Conservation (phyloP, 1,140 invertebrate species). For the Lutraria rhynchaena region DNA sequence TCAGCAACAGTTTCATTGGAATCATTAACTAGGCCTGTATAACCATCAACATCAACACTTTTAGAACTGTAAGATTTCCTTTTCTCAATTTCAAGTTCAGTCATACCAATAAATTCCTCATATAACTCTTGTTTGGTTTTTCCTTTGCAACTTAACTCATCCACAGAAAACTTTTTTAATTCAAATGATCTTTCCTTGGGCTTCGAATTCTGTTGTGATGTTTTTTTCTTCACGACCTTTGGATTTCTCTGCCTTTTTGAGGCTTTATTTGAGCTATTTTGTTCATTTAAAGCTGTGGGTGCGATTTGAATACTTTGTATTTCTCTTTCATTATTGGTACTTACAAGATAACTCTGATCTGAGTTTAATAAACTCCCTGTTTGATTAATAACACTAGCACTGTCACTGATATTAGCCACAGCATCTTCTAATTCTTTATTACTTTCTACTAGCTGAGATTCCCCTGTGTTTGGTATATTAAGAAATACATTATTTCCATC, state of each 20-base stretch:
- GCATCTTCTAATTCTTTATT: constrained; percentile 33
- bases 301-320: constrained; percentile 15
- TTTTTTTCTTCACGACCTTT: not conserved
- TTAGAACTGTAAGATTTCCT: too few species aligned
- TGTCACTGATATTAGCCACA: constrained; percentile 2
- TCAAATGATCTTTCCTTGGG: not conserved
- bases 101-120: constrained; percentile 17
- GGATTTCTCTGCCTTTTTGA: not conserved
- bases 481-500: constrained; percentile 1
- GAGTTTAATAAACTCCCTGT: not conserved
- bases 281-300: not conserved
- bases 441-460: not conserved
- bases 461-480: constrained; percentile 13
- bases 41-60: too few species aligned
- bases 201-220: too few species aligned
- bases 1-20: too few species aligned
- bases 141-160: constrained; percentile 15
- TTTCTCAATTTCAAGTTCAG: too few species aligned
- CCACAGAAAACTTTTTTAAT: constrained; percentile 18
- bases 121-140: constrained; percentile 17
- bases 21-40: too few species aligned
- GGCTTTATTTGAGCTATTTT: not conserved
- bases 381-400: not conserved
- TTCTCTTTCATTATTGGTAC: constrained; percentile 16
- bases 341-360: constrained; percentile 17